Evolutionary conservation across 2,797 vertebrate species (phyloP).

Genomic region (Acanthiza pusilla): DNA sequence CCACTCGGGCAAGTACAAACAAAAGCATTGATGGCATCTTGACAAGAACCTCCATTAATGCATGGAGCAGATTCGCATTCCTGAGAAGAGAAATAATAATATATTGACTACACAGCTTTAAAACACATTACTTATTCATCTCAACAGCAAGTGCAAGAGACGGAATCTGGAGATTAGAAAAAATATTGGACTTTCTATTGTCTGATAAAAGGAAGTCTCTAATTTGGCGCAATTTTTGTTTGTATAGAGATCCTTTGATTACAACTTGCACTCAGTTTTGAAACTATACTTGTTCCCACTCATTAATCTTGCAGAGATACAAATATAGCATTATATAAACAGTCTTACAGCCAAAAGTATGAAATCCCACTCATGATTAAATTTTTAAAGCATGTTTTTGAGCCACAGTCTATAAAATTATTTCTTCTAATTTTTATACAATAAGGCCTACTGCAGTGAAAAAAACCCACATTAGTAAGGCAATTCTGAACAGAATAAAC

Average conservation of each 20-base stretch:
- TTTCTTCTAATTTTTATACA: background rate
- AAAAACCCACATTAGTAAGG: background rate
- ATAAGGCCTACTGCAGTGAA: background rate
- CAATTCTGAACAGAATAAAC: background rate
- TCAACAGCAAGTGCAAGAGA: background rate
- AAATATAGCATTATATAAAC: background rate
- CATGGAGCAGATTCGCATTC: constrained; percentile 76
- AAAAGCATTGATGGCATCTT: constrained; percentile 78
- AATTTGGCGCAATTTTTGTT: background rate
- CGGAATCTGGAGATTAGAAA: background rate
- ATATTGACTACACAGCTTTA: background rate
- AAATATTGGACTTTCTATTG: background rate
- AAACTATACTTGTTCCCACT: background rate
- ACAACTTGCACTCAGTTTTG: background rate
- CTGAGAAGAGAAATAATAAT: constrained; percentile 63
- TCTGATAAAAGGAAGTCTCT: background rate
- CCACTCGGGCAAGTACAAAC: constrained; percentile 77
- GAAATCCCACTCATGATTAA: background rate
- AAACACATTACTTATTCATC: background rate
- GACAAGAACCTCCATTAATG: constrained; percentile 77
- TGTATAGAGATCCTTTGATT: background rate
- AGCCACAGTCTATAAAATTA: background rate
- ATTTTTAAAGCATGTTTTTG: background rate
- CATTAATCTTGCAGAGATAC: background rate
- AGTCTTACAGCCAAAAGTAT: background rate